phyloP scores from a whole-genome alignment of 2,113 vertebrate species.

The Vombatus ursinus region DNA sequence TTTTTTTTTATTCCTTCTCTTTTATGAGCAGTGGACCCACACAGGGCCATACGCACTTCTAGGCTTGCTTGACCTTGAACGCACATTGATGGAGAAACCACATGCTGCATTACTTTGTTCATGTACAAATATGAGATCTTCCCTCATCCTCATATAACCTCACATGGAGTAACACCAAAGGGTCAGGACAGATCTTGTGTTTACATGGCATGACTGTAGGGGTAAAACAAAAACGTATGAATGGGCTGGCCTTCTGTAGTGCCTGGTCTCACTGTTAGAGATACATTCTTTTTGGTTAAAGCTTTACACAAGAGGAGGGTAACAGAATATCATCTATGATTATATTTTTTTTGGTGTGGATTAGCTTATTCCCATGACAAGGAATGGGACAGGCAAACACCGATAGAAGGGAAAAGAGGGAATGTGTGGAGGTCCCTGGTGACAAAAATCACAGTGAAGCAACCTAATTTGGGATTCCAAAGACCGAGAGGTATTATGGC shows the following conservation, averaged over 20 bases:
- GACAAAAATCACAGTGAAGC: neutral
- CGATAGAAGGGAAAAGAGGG: neutral
- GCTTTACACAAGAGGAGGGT: neutral
- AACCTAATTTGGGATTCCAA: neutral
- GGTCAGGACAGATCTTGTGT: neutral
- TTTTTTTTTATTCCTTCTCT: neutral
- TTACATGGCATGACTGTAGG: conserved; percentile 1
- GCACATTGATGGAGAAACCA: neutral
- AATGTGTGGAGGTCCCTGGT: neutral
- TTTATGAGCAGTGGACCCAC: neutral
- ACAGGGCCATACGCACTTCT: too few relatives aligned
- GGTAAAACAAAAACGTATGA: neutral
- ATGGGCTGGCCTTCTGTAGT: neutral
- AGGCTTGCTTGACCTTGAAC: neutral
- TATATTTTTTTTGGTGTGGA: neutral
- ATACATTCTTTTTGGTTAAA: neutral
- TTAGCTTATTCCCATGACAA: neutral
- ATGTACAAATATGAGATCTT: neutral
- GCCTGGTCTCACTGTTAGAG: neutral
- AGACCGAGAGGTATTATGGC: neutral
- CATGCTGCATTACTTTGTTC: neutral
- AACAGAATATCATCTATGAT: neutral
- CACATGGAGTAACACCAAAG: conserved; percentile 5
- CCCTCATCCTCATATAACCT: neutral
- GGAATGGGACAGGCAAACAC: neutral